Evolutionary conservation across 92 coral and sea anemone species (phyloP).

Genomic region (Epizoanthus fatuus): DNA sequence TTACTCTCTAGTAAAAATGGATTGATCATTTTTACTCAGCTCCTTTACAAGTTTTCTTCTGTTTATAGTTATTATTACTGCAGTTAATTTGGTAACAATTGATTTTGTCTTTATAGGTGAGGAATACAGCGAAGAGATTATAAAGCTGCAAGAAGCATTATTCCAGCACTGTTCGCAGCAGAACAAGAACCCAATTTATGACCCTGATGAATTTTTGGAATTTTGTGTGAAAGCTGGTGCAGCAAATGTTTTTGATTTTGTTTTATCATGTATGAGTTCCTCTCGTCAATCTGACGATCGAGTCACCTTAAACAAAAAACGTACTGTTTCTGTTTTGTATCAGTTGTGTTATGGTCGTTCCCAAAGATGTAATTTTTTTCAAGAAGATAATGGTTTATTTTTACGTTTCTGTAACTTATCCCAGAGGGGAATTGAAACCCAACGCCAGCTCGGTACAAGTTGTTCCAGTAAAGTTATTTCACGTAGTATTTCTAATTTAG

Average conservation of each 20-base stretch:
- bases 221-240: constrained; percentile 24
- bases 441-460: constrained; percentile 10
- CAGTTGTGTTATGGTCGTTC: constrained; percentile 40
- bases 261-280: constrained; percentile 39
- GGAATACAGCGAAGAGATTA: neutral
- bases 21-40: no score
- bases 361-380: constrained; percentile 31
- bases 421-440: constrained; percentile 23
- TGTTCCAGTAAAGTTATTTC: constrained; percentile 16
- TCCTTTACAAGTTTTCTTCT: no score
- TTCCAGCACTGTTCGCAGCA: neutral
- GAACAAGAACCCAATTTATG: constrained; percentile 17
- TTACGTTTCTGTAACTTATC: constrained; percentile 9
- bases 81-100: neutral
- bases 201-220: neutral
- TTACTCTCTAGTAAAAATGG: no score
- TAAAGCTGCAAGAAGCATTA: no score
- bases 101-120: neutral
- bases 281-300: constrained; percentile 17
- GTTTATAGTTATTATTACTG: no score
- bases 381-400: constrained; percentile 48
- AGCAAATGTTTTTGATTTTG: constrained; percentile 32
- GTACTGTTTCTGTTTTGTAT: constrained; percentile 32
- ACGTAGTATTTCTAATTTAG: neutral
- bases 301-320: constrained; percentile 1